Percentiles rank a stretch among this genome's conserved stretches.
phyloP scores from a whole-genome alignment of 2,888 invertebrate species.

The Heliconius hortense region DNA sequence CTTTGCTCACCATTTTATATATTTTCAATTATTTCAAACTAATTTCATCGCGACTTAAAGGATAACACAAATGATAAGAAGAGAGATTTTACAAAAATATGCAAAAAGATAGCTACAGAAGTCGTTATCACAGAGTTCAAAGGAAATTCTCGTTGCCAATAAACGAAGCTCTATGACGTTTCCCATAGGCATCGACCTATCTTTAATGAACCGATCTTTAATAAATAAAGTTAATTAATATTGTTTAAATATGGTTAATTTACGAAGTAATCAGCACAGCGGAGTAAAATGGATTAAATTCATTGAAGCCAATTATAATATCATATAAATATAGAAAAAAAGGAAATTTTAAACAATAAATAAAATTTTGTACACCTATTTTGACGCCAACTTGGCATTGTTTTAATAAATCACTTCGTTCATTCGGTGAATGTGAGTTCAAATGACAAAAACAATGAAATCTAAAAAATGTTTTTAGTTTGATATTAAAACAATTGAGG shows the following conservation, averaged over 20 bases:
- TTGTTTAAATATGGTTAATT: slow-evolving; percentile 17
- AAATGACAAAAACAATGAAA: no score
- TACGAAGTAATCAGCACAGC: slow-evolving; percentile 1
- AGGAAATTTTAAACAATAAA: neutral
- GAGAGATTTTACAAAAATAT: slow-evolving; percentile 49
- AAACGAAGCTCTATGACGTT: slow-evolving; percentile 44
- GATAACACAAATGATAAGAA: slow-evolving; percentile 44
- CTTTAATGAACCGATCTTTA: no score
- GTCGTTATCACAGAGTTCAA: slow-evolving; percentile 59
- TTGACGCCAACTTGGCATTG: neutral
- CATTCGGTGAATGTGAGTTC: no score
- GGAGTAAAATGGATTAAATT: neutral
- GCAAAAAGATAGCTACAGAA: slow-evolving; percentile 50
- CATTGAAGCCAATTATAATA: neutral
- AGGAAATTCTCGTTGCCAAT: slow-evolving; percentile 57
- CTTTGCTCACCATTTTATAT: neutral
- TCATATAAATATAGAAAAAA: neutral
- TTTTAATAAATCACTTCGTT: neutral
- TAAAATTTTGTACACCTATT: neutral
- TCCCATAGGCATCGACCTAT: slow-evolving; percentile 40
- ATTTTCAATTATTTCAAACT: slow-evolving; percentile 30
- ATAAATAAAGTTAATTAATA: slow-evolving; percentile 33
- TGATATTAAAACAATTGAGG: no score
- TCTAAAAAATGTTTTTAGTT: no score
- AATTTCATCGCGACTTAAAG: slow-evolving; percentile 28